Conservation (phyloP, 2,888 invertebrate species). For the Pristionchus arcanus region DNA sequence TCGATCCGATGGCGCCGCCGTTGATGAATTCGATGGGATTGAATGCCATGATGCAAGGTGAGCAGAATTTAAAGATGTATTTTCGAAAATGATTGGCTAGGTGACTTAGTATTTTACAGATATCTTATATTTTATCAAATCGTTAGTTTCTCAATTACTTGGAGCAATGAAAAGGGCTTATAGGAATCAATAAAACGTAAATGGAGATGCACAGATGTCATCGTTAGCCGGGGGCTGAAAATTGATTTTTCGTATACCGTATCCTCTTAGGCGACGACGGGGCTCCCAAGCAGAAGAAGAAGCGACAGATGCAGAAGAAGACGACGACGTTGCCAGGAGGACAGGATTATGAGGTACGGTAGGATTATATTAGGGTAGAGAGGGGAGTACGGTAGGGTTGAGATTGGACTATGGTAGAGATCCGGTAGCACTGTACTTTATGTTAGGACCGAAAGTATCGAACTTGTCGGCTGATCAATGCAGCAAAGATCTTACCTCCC, state of each 20-base stretch:
- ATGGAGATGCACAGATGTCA: neutral
- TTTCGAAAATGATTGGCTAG: neutral
- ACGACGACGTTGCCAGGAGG: slow-evolving; percentile 58
- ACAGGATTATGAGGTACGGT: slow-evolving; percentile 52
- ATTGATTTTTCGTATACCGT: neutral
- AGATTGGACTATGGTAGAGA: slow-evolving; percentile 2
- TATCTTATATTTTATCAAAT: neutral
- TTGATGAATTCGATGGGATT: neutral
- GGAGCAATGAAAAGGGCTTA: no score
- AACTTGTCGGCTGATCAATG: no score
- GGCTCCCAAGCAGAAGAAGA: slow-evolving; percentile 73
- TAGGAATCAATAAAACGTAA: no score
- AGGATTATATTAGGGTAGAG: neutral
- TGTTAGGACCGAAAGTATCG: no score
- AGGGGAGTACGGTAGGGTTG: neutral
- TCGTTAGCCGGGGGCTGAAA: neutral
- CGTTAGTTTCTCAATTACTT: neutral
- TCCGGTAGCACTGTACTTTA: neutral
- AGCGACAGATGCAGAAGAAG: slow-evolving; percentile 71
- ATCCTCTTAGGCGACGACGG: slow-evolving; percentile 51
- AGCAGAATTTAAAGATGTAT: neutral
- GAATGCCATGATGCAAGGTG: slow-evolving; percentile 3
- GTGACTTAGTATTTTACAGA: neutral
- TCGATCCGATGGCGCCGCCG: slow-evolving; percentile 34
- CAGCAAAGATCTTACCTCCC: no score